phyloP scores from a whole-genome alignment of 2,888 invertebrate genomes.

The Euzetes globulus region DNA sequence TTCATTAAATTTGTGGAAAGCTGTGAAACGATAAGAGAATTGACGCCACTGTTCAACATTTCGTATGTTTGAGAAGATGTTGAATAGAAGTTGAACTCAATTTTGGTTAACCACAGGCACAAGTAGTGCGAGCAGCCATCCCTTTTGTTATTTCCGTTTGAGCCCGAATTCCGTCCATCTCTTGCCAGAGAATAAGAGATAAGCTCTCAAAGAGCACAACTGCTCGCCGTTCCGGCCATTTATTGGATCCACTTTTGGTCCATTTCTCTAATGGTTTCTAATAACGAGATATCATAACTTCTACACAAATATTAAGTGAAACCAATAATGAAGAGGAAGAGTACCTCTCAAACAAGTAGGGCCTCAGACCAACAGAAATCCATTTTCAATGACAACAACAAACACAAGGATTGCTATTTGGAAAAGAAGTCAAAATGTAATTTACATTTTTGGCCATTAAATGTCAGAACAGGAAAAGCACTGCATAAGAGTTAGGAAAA shows the following conservation, averaged over 20 bases:
- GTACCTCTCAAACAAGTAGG: neutral
- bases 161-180: slow-evolving; percentile 5
- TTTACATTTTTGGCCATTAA: slow-evolving; percentile 30
- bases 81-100: neutral
- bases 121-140: neutral
- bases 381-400: neutral
- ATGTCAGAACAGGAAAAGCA: slow-evolving; percentile 13
- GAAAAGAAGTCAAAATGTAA: slow-evolving; percentile 16
- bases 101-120: neutral
- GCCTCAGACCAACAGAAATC: neutral
- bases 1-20: too few relatives aligned
- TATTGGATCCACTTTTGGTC: slow-evolving; percentile 29
- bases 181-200: slow-evolving; percentile 13
- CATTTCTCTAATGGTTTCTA: slow-evolving; percentile 7
- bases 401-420: slow-evolving; percentile 1
- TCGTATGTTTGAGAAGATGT: neutral
- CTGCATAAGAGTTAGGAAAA: too few relatives aligned
- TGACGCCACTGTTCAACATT: slow-evolving; percentile 1
- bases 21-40: neutral
- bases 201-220: slow-evolving; percentile 11
- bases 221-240: slow-evolving; percentile 23
- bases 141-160: slow-evolving; percentile 32
- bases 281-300: slow-evolving; percentile 8
- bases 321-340: slow-evolving; percentile 17
- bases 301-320: slow-evolving; percentile 24